These are phyloP conservation scores for Neoarius graeffei DNA, from an alignment of 2,113 vertebrate species.

Conservation along the genomic window DNA sequence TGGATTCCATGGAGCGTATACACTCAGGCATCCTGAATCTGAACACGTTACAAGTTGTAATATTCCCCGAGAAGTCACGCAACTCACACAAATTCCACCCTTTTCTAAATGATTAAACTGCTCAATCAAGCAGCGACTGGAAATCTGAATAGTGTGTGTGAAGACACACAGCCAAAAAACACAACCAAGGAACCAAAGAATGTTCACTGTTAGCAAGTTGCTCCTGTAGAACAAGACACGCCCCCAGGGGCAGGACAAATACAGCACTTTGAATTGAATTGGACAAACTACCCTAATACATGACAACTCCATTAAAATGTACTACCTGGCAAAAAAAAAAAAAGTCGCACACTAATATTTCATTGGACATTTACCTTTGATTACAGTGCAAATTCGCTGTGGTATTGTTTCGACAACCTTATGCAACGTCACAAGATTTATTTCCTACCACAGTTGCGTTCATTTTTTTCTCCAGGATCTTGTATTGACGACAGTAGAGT, in stretches of 20 bases:
- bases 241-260: neutral
- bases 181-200: too few relatives aligned
- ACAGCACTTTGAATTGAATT: neutral
- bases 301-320: neutral
- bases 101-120: neutral
- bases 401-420: too few relatives aligned
- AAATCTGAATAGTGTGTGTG: neutral
- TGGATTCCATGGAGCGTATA: neutral
- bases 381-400: too few relatives aligned
- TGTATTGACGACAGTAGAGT: too few relatives aligned
- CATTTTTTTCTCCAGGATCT: too few relatives aligned
- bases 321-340: too few relatives aligned
- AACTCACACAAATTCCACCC: neutral
- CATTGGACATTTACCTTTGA: too few relatives aligned
- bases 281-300: neutral
- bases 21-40: neutral
- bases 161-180: neutral
- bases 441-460: too few relatives aligned
- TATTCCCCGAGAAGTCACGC: neutral
- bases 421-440: too few relatives aligned
- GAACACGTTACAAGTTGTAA: neutral
- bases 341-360: too few relatives aligned
- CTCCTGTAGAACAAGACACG: neutral
- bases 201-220: too few relatives aligned
- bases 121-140: neutral